A percentile compares a stretch with the other conserved stretches of the same genome.
These are phyloP conservation scores for rabbit (Oryctolagus cuniculus) DNA, from an alignment of 2,113 vertebrate genomes.

Conservation along the genomic window mOryCun1.1 NC_091433.1:159214501-159215000, in stretches of 20 bases:
- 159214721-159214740: background rate
- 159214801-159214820: background rate
- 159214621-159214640: slow-evolving; percentile 1
- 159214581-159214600: background rate
- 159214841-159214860: slow-evolving; percentile 11
- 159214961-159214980: background rate
- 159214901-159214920: background rate
- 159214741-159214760: slow-evolving; percentile 32
- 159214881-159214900: background rate
- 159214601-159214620: background rate
- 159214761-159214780: slow-evolving; percentile 52
- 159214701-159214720: background rate
- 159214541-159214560: background rate
- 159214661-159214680: background rate
- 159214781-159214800: slow-evolving; percentile 18
- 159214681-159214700: slow-evolving; percentile 4
- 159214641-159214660: background rate
- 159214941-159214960: background rate
- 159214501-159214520: background rate
- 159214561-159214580: background rate
- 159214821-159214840: background rate
- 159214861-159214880: background rate
- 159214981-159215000: background rate
- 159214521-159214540: background rate
- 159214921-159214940: background rate